Percentiles rank a stretch among this genome's conserved stretches.
Evolutionary conservation across 2,888 invertebrate species (phyloP).

Genomic region (Hartigia nigra): DNA sequence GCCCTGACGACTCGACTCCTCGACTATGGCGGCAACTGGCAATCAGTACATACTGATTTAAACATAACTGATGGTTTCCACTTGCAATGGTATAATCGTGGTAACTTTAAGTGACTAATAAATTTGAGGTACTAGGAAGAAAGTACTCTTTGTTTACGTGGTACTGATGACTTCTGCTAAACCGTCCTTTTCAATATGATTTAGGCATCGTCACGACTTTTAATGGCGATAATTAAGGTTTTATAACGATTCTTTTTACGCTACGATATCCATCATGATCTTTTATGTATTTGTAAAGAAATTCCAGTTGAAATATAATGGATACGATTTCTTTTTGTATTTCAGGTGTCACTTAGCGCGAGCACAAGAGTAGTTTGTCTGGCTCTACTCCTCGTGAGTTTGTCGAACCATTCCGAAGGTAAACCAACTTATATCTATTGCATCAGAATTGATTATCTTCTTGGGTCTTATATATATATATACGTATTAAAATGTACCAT

Average conservation of each 20-base stretch:
- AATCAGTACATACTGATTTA: neutral
- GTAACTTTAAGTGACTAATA: neutral
- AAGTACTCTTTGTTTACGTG: neutral
- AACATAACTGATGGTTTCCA: neutral
- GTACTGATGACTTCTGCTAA: neutral
- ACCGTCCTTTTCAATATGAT: neutral
- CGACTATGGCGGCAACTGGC: neutral
- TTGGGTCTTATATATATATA: neutral
- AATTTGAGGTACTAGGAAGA: neutral
- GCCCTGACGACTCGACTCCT: neutral
- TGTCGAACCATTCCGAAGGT: constrained; percentile 59
- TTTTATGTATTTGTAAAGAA: neutral
- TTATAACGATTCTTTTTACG: neutral
- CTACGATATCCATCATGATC: neutral
- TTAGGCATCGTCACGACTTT: neutral
- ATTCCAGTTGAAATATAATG: neutral
- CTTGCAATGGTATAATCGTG: neutral
- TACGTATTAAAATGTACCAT: neutral
- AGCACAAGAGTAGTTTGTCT: constrained; percentile 52
- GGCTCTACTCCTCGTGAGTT: constrained; percentile 48
- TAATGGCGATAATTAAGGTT: neutral
- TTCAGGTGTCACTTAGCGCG: constrained; percentile 48
- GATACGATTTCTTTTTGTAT: constrained; percentile 31
- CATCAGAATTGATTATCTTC: neutral
- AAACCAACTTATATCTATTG: constrained; percentile 11